A percentile compares a stretch with the other conserved stretches of the same genome.
These are phyloP conservation scores for Seriola aureovittata DNA, from an alignment of 2,113 vertebrate genomes.

Conservation along the genomic window DNA sequence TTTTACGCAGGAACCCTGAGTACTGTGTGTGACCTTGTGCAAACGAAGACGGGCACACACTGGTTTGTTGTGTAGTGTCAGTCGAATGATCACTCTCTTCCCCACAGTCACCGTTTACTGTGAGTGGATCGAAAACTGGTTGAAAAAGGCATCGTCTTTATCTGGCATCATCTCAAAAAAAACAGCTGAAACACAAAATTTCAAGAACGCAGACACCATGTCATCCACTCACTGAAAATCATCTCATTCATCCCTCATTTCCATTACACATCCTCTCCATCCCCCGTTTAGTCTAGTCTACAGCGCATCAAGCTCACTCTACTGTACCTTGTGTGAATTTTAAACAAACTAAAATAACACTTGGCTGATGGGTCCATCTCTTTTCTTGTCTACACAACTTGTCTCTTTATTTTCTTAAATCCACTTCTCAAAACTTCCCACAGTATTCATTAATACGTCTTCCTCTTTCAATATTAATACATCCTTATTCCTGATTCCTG, in stretches of 20 bases:
- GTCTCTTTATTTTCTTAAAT: conserved; percentile 1
- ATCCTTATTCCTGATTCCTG: not conserved
- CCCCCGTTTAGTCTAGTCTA: not conserved
- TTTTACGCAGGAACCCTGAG: conserved; percentile 50
- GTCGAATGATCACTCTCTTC: conserved; percentile 3
- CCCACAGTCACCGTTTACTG: not conserved
- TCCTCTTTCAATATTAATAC: not conserved
- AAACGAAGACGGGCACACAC: conserved; percentile 26
- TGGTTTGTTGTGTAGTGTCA: conserved; percentile 19
- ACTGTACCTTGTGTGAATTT: conserved; percentile 6
- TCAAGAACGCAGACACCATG: conserved; percentile 12
- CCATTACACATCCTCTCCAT: not conserved
- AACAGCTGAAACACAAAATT: conserved; percentile 4
- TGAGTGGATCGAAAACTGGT: conserved; percentile 31
- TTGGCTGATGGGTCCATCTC: conserved; percentile 10
- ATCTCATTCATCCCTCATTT: conserved; percentile 4
- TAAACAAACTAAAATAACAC: conserved; percentile 22
- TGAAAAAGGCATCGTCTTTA: conserved; percentile 62
- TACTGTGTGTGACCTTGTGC: conserved; percentile 16
- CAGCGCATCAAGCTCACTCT: conserved; percentile 8
- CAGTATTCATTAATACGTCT: not conserved
- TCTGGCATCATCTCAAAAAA: conserved; percentile 32
- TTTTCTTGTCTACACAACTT: not conserved
- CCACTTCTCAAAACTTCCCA: conserved; percentile 6
- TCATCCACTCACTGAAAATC: conserved; percentile 13